phyloP scores from a whole-genome alignment of 2,888 invertebrate species.

The Pterobdella sp. region DNA sequence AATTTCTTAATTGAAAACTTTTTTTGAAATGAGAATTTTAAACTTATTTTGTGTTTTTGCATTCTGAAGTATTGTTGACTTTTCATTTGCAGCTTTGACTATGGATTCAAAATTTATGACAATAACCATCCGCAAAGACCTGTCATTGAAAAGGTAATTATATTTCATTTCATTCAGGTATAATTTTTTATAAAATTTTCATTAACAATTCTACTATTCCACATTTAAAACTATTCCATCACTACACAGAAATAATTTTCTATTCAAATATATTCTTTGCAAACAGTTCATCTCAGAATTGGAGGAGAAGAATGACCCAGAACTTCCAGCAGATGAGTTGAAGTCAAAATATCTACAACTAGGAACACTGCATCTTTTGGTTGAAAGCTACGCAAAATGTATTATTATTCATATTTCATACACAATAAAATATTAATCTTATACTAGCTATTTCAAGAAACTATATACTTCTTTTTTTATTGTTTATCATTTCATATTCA shows the following conservation, averaged over 20 bases:
- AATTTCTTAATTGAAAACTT: conserved; percentile 6
- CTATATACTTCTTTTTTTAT: neutral
- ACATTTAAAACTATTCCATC: too few relatives aligned
- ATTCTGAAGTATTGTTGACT: neutral
- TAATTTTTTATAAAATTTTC: neutral
- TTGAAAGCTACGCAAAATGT: conserved; percentile 2
- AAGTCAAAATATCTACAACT: neutral
- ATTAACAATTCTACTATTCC: neutral
- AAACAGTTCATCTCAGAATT: neutral
- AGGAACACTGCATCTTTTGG: neutral
- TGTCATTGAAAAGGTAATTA: neutral
- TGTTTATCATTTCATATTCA: neutral
- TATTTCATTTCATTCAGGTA: neutral
- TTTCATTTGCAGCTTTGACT: neutral
- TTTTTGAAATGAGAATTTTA: neutral
- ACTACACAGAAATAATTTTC: too few relatives aligned
- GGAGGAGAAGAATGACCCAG: neutral
- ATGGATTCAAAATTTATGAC: conserved; percentile 4
- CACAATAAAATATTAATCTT: too few relatives aligned
- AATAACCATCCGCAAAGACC: neutral
- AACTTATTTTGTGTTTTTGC: neutral
- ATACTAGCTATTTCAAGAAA: too few relatives aligned
- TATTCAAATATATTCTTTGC: neutral
- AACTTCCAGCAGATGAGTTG: neutral
- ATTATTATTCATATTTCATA: neutral